Conservation (phyloP, 1,140 invertebrate genomes). For the Hycleus cichorii region DNA sequence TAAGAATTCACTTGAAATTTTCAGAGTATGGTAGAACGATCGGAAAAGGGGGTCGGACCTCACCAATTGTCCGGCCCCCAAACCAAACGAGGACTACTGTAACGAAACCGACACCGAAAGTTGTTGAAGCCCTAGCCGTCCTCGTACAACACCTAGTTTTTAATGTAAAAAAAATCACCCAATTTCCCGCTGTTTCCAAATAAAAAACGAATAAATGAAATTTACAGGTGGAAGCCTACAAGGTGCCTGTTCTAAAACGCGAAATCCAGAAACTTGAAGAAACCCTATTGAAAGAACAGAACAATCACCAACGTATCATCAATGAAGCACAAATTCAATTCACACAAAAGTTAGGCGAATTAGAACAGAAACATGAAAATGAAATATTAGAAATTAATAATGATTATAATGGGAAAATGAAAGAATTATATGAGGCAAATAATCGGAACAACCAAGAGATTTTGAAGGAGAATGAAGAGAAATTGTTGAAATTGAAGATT, state of each 20-base stretch:
- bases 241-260: constrained; percentile 46
- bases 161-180: constrained; percentile 48
- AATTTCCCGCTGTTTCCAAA: background rate
- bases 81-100: constrained; percentile 22
- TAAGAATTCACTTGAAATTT: constrained; percentile 6
- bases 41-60: constrained; percentile 36
- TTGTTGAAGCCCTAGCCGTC: constrained; percentile 60
- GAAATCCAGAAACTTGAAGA: constrained; percentile 35
- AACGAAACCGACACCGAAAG: constrained; percentile 38
- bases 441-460: no score
- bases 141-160: constrained; percentile 63
- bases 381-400: no score
- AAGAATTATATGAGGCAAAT: no score
- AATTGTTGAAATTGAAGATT: constrained; percentile 44
- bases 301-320: no score
- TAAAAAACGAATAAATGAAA: background rate
- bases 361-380: no score
- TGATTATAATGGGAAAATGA: no score
- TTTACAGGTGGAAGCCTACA: constrained; percentile 52
- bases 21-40: constrained; percentile 34
- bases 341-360: no score
- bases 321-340: no score
- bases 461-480: constrained; percentile 42
- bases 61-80: constrained; percentile 31
- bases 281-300: no score